phyloP scores from a whole-genome alignment of 2,113 vertebrate genomes.

The Arenaria interpres region DNA sequence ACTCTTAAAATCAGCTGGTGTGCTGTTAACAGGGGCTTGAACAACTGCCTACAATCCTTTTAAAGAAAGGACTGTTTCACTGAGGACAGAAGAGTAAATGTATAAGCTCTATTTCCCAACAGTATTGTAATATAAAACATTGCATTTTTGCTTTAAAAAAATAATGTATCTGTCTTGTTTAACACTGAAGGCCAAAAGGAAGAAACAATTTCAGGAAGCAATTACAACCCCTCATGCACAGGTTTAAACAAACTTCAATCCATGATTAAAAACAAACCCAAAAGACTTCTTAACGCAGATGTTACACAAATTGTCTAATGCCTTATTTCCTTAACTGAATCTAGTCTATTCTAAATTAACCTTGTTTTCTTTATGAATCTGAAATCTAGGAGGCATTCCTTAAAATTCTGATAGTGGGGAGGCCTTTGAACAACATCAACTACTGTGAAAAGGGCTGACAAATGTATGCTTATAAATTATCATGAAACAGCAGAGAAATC shows the following conservation, averaged over 20 bases:
- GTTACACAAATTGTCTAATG: not conserved
- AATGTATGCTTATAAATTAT: not conserved
- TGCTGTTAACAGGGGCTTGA: not conserved
- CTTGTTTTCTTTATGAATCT: not conserved
- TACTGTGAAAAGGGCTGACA: not conserved
- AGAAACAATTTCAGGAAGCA: not conserved
- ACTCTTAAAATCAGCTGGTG: not conserved
- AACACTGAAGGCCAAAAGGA: not conserved
- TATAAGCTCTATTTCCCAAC: not conserved
- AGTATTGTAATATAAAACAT: not conserved
- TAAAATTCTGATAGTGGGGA: not conserved
- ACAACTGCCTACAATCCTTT: not conserved
- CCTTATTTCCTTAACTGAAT: not conserved
- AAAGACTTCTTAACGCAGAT: not conserved
- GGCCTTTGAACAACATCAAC: not conserved
- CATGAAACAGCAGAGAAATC: not conserved
- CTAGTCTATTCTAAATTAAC: not conserved
- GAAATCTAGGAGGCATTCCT: not conserved
- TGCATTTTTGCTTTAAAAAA: not conserved
- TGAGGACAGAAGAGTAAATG: not conserved
- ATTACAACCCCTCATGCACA: not conserved
- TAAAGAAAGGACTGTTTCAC: not conserved
- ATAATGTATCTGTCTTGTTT: not conserved
- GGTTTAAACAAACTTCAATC: not conserved
- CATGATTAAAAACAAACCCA: not conserved